Evolutionary conservation across 1,140 invertebrate genomes (phyloP), one percentile per base, ranked within the genome.

Genomic region (Hycleus cichorii): DNA sequence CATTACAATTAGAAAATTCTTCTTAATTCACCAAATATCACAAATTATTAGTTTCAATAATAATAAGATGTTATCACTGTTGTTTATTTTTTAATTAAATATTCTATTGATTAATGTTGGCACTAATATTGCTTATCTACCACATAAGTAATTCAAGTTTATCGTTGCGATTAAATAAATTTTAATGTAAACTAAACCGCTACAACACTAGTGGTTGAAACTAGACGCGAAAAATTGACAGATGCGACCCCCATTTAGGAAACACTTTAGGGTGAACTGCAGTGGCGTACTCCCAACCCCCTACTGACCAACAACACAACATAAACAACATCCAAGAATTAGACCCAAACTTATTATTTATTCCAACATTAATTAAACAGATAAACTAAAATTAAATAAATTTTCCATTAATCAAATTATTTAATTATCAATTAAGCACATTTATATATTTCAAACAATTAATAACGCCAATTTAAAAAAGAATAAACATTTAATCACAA

Each of bases 161-260:
- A 42, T 42, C 3, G 40, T 42, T 42, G 9, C 5, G 11, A 42
- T 42, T 42, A 42, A 42, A 42, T 32, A 32, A 42, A n/a, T 11
- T 42, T 60, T 56, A 49, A 47, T 66, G 57, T 49, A 65, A 65
- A 60, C 55, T 65, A 60, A 61, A 57, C 50, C 57, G 54, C 57
- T 57, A 64, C 64, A 63, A 58, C 65, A 66, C 61, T 51, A 63
- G 47, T 47, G 47, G 51, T 49, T 57, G 55, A 64, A 62, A 66
- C 66, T 67, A 60, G 52, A 64, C 57, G 47, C 55, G 65, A 65
- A 71, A 71, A 72, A 66, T 71, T 72, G 72, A 73, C 72, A 73
- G 72, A 73, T 73, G 72, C 69, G 68, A 71, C 70, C 71, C 18
- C 69, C 63, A 66, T 62, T 59, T 49, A 63, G 63, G 49, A 53